Base-by-base conservation (phyloP, 2,888 invertebrate species). In the Andrena flavipes region DNA sequence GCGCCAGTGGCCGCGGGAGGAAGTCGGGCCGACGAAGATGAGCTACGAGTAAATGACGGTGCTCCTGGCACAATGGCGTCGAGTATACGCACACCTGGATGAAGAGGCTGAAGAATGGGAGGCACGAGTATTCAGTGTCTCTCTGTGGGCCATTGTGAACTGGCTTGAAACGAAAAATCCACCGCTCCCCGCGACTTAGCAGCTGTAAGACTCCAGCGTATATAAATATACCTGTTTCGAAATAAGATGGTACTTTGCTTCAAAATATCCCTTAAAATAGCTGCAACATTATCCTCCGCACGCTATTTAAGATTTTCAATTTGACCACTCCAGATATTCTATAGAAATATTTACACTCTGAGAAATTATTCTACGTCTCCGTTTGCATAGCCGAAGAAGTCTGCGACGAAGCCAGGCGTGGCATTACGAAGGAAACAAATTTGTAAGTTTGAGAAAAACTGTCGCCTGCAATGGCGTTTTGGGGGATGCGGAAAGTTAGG, bases 21-120 rank as follows among this genome's bases (percentile, higher is more conserved):
- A 79, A 79, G 79, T 79, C 51, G 64, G 64, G 59, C 59, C 79
- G 69, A 63, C 35, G 79, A 79, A 63, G 79, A 70, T 63, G 79
- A 29, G 69, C 54, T 23, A 48, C 35, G 62, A 33, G 64, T 70
- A 79, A 78, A 79, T 70, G 79, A 79, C 69, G 79, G 79, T 64
- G 48, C 68, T 64, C 59, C 26, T 20, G 78, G n/a, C 35, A 69
- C 69, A 79, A 79, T 79, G 79, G 59, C 69, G 56, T 69, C 69
- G 56, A 56, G 69, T 78, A 42, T 79, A 79, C 79, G 69, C 63
- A 59, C 68, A 68, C 26, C 54, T 63, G 60, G 26, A 63, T n/a
- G 77, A 35, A 48, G 29, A 13, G 63, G 62, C 23, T 4, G 62
- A 62, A 78, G 56, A 63, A 64, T 23, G 69, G 56, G 16, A 64